Percentiles rank a stretch among this genome's conserved stretches.
Conservation (phyloP, 2,797 vertebrate genomes). For the Liparis tanakae region DNA sequence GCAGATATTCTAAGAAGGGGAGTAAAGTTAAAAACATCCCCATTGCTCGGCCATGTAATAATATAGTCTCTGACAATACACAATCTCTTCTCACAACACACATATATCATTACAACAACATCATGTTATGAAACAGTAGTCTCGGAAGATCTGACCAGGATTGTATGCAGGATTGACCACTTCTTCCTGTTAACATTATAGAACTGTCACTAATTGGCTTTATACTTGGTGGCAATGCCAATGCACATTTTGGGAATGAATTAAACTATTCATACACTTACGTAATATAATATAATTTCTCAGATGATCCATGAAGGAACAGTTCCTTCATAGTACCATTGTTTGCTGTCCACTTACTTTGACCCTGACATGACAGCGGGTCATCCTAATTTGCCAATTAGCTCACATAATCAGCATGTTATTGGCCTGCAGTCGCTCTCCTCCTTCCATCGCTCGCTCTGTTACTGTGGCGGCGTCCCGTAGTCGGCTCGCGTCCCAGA, state of each 20-base stretch:
- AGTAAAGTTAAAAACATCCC: background rate
- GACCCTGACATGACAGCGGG: conserved; percentile 44
- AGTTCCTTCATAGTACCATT: background rate
- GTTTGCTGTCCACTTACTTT: conserved; percentile 30
- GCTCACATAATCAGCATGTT: conserved; percentile 62
- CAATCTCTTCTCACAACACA: background rate
- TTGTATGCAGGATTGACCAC: background rate
- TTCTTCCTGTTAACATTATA: background rate
- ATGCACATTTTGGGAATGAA: background rate
- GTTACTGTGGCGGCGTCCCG: conserved; percentile 61
- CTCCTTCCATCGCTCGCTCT: conserved; percentile 43
- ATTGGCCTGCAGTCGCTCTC: conserved; percentile 50
- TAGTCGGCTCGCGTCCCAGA: conserved; percentile 66
- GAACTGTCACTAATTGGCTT: background rate
- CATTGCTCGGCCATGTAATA: background rate
- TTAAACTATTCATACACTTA: background rate
- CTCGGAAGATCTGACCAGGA: background rate
- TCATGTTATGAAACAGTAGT: background rate
- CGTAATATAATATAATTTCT: background rate
- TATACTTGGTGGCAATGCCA: conserved; percentile 3
- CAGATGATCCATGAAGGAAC: background rate
- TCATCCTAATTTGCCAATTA: conserved; percentile 66
- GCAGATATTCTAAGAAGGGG: background rate
- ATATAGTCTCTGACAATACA: background rate
- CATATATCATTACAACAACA: background rate